Evolutionary conservation across 2,888 invertebrate genomes (phyloP), one percentile per base, ranked within the genome.

Genomic region (Holacanthella duospinosa): DNA sequence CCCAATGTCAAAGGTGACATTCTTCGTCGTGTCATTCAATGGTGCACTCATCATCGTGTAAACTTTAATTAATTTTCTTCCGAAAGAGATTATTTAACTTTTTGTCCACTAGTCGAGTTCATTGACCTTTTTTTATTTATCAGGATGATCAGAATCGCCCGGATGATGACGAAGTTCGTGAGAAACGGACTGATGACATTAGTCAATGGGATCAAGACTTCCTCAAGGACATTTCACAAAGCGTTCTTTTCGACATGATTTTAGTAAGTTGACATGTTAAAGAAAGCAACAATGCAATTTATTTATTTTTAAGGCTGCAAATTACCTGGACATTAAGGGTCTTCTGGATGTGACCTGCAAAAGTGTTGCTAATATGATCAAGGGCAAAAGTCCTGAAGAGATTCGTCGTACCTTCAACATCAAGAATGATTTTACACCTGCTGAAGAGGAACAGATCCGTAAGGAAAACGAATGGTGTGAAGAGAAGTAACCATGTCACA

Each of bases 201-300:
- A 90, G 92, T 26, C 93, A 93, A 0, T 99, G 99, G 99, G 99
- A 99, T 81, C 93, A 94, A 0, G 97, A 99, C 77, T 99, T 99
- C 76, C 80, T 99, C 4, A 97, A 97, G 82, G 59, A 59, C 48
- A 96, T 99, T 43, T 95, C 96, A 77, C 95, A 96, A 77, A 93
- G 93, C 63, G 94, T 95, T 2, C 80, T 97, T 16, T 96, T 96
- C 77, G 96, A 96, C 80, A 80, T 97, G 48, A 97, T 97, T 75
- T 80, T 97, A 76, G 80, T 82, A 75, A 72, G 76, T 6, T 12
- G 28, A 55, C 9, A n/a, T 29, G n/a, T 24, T 29, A 9, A 29
- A 21, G 21, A 55, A 36, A 12, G 6, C 53, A 21, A 16, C 4
- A 36, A 6, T 3, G 29, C 25, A 36, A 27, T 6, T 21, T 21